phyloP scores from a whole-genome alignment of 2,797 vertebrate species.

The Myoxocephalus aenaeus region DNA sequence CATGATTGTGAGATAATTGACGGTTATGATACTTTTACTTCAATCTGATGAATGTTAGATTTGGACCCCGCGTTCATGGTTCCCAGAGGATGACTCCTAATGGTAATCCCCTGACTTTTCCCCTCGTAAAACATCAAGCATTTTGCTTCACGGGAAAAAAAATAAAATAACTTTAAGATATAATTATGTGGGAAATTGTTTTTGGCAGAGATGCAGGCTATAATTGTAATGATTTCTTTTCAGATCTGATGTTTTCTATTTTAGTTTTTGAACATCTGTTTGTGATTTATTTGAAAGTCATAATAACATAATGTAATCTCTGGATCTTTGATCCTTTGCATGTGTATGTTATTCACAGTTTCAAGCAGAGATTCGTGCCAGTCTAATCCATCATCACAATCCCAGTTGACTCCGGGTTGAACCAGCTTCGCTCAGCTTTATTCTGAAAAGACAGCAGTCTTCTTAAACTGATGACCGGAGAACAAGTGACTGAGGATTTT shows the following conservation, averaged over 20 bases:
- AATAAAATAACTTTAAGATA: background rate
- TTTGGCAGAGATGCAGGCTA: background rate
- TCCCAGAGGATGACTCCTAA: background rate
- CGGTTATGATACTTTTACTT: background rate
- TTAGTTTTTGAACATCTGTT: background rate
- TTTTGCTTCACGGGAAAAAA: background rate
- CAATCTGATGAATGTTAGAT: background rate
- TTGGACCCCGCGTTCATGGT: background rate
- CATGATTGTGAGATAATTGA: background rate
- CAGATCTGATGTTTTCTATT: background rate
- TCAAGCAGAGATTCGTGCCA: background rate
- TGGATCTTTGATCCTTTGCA: background rate
- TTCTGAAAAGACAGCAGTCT: constrained; percentile 41
- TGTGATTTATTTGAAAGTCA: background rate
- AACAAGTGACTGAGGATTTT: constrained; percentile 22
- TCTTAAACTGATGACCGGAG: constrained; percentile 43
- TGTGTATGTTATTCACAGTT: background rate
- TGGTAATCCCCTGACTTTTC: background rate
- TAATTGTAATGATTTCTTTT: background rate
- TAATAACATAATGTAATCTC: background rate
- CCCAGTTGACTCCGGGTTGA: background rate
- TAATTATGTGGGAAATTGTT: background rate
- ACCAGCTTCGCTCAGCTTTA: constrained; percentile 15
- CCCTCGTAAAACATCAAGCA: background rate
- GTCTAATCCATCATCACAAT: constrained; percentile 6